phyloP scores from a whole-genome alignment of 2,113 vertebrate genomes.

The Neogobius melanostomus region DNA sequence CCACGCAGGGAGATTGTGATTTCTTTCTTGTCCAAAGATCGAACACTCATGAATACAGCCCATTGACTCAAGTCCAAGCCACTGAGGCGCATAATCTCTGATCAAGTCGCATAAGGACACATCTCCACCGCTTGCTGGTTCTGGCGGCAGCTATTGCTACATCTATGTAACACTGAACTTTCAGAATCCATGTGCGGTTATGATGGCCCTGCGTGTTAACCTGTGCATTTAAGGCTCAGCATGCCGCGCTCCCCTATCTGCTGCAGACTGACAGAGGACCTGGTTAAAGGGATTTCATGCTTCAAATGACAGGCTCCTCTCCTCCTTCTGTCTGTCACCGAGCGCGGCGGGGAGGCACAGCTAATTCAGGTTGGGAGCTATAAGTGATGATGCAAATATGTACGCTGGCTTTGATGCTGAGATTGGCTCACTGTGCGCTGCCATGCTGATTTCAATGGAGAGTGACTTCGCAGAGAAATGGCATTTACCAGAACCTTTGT shows the following conservation, averaged over 20 bases:
- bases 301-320: slow-evolving; percentile 54
- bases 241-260: slow-evolving; percentile 36
- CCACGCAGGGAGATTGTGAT: too few species aligned
- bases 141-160: slow-evolving; percentile 13
- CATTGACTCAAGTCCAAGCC: not conserved
- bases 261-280: slow-evolving; percentile 57
- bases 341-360: slow-evolving; percentile 34
- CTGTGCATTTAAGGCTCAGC: slow-evolving; percentile 47
- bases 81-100: not conserved
- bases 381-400: slow-evolving; percentile 39
- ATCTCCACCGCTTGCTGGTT: not conserved
- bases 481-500: not conserved
- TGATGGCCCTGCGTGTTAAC: slow-evolving; percentile 54
- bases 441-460: slow-evolving; percentile 22
- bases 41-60: too few species aligned
- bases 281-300: slow-evolving; percentile 68
- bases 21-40: too few species aligned
- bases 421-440: slow-evolving; percentile 12
- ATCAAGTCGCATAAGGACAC: not conserved
- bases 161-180: slow-evolving; percentile 30
- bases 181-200: slow-evolving; percentile 26
- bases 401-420: slow-evolving; percentile 21
- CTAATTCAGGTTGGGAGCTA: slow-evolving; percentile 41
- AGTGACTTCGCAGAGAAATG: slow-evolving; percentile 18
- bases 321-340: slow-evolving; percentile 42